A percentile compares a stretch with the other conserved stretches of the same genome.
phyloP scores from a whole-genome alignment of 2,888 invertebrate genomes.

The Drosophila fungiperda region DNA sequence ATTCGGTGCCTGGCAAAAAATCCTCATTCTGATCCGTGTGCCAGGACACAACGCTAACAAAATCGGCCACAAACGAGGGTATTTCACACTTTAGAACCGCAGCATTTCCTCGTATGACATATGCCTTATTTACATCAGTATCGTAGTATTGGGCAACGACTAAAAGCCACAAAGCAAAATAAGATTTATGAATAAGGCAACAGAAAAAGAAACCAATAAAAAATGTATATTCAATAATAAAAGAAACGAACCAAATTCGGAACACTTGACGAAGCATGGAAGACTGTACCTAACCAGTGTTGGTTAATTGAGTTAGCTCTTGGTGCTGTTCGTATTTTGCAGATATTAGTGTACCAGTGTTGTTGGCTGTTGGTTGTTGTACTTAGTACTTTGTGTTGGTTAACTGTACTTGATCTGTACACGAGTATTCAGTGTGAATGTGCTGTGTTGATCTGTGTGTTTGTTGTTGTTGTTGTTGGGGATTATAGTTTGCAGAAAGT shows the following conservation, averaged over 20 bases:
- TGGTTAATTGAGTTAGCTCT: conserved; percentile 66
- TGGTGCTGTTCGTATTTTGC: conserved; percentile 62
- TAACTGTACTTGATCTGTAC: conserved; percentile 58
- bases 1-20: conserved; percentile 84
- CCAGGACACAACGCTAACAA: conserved; percentile 94
- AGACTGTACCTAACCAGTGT: conserved; percentile 59
- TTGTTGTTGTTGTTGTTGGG: conserved; percentile 36
- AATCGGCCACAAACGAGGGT: conserved; percentile 97
- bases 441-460: conserved; percentile 28
- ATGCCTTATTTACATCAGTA: conserved; percentile 96
- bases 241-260: conserved; percentile 21
- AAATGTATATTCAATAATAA: conserved; percentile 30
- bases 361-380: conserved; percentile 26
- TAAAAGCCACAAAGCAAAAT: conserved; percentile 83
- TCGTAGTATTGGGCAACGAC: conserved; percentile 96
- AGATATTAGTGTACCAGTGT: conserved; percentile 59
- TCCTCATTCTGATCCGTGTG: conserved; percentile 88
- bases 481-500: conserved; percentile 40
- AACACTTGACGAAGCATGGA: conserved; percentile 32
- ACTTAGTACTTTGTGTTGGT: conserved; percentile 57
- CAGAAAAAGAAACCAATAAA: conserved; percentile 14
- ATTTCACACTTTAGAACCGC: conserved; percentile 95
- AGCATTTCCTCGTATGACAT: conserved; percentile 94
- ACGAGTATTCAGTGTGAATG: conserved; percentile 38
- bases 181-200: conserved; percentile 8